Base-by-base conservation (phyloP, 2,888 invertebrate species). In the Kryphioiulus occultus region DNA sequence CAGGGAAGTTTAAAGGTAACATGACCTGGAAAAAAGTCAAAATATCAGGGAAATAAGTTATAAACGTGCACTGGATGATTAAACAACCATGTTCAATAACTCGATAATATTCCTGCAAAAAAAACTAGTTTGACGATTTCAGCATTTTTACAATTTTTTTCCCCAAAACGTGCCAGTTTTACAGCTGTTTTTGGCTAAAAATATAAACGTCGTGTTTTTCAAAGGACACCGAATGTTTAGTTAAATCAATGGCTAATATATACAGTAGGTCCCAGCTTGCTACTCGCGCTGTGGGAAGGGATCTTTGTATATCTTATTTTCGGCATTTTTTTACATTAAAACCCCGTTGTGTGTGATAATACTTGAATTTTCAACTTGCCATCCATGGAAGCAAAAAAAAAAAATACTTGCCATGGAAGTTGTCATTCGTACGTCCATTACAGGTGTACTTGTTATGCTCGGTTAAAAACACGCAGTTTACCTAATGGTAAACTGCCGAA, bases 271-370 rank as follows among this genome's bases (percentile, higher is more conserved):
- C 78, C 78, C 78, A 78, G 78, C 78, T 30, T 78, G 30, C 78
- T 78, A 78, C 15, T 30, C 78, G 78, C 22, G 78, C 78, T 78
- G 78, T 78, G 78, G 26, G 30, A 78, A 78, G 78, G 78, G 78
- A 78, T 78, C 78, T 78, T 78, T 78, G 78, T 78, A 78, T 78
- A 78, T 78, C 78, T 78, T 78, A 78, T 26, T 78, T 78, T 78
- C 78, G 78, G 78, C 78, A 78, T 78, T 78, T 78, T 35, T 78
- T 78, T 78, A 78, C 78, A 78, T 78, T 78, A 78, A 78, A 78
- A 78, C 78, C 78, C 78, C 78, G 78, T 78, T 78, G 78, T 30
- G 78, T 78, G 78, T 78, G 78, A 26, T 78, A 78, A 78, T 78
- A 78, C 78, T 78, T 30, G 78, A 10, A 78, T 78, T 78, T 78